phyloP scores from a whole-genome alignment of 2,888 invertebrate species.

The Mantis religiosa region DNA sequence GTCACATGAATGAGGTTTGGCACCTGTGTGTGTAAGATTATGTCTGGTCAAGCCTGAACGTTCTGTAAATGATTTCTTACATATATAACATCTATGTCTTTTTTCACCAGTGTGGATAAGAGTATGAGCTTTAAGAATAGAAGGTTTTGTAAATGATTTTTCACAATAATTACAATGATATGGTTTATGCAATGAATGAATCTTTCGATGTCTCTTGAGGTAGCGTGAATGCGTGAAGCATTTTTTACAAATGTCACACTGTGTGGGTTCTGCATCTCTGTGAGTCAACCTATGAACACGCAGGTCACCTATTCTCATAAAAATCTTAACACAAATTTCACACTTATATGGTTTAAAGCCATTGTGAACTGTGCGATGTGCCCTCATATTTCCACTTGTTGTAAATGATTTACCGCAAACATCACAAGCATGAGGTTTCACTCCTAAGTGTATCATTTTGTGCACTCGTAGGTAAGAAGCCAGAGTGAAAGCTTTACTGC shows the following conservation, averaged over 20 bases:
- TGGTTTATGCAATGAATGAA: neutral
- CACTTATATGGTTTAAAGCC: neutral
- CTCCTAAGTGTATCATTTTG: neutral
- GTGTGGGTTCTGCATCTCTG: neutral
- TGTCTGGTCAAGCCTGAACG: neutral
- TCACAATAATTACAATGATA: neutral
- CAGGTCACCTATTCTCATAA: neutral
- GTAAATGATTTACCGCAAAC: neutral
- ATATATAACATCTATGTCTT: neutral
- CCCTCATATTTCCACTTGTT: neutral
- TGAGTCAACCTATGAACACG: neutral
- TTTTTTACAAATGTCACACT: constrained; percentile 1
- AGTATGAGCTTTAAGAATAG: neutral
- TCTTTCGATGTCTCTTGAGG: neutral
- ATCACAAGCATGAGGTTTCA: neutral
- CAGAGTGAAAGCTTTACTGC: neutral
- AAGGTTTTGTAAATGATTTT: neutral
- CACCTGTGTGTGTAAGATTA: neutral
- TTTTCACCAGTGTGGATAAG: neutral
- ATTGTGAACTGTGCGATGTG: neutral
- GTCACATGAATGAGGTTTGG: neutral
- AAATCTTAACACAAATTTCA: neutral
- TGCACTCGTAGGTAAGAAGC: neutral
- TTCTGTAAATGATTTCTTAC: neutral
- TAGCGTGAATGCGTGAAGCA: neutral